Conservation (phyloP, 2,888 invertebrate species). For the Apotomis turbidana region DNA sequence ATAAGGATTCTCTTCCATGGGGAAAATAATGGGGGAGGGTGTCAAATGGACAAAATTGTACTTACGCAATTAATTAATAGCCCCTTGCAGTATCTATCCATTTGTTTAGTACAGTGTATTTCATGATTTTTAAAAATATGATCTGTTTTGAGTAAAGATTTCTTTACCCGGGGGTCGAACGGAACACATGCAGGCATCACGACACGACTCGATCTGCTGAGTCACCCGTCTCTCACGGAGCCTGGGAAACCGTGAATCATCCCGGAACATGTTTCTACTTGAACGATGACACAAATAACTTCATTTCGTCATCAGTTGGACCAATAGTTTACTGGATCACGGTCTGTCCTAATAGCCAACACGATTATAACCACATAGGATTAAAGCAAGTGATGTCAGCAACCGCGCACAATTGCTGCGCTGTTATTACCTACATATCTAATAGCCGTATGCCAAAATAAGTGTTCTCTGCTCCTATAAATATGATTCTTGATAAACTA, state of each 20-base stretch:
- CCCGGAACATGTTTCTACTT: constrained; percentile 37
- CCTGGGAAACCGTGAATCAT: constrained; percentile 41
- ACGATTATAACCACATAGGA: not conserved
- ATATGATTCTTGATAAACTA: too few species aligned
- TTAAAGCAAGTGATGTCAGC: not conserved
- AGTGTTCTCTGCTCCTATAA: too few species aligned
- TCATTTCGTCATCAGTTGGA: constrained; percentile 25
- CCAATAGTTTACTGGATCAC: constrained; percentile 30
- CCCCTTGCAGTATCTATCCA: too few species aligned
- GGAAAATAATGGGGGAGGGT: too few species aligned
- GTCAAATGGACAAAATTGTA: too few species aligned
- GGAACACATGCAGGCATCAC: constrained; percentile 35
- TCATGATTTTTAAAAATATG: not conserved
- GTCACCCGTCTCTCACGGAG: constrained; percentile 39
- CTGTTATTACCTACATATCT: too few species aligned
- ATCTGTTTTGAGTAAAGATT: constrained; percentile 19
- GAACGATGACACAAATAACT: constrained; percentile 38
- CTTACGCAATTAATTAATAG: too few species aligned
- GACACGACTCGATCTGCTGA: constrained; percentile 36
- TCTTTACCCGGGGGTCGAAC: constrained; percentile 10
- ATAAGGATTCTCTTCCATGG: too few species aligned
- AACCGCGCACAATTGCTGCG: not conserved
- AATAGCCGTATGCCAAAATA: too few species aligned
- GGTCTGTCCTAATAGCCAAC: constrained; percentile 10
- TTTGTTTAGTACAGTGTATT: too few species aligned